Evolutionary conservation across 2,113 vertebrate genomes (phyloP).

Genomic region (Brienomyrus brachyistius): DNA sequence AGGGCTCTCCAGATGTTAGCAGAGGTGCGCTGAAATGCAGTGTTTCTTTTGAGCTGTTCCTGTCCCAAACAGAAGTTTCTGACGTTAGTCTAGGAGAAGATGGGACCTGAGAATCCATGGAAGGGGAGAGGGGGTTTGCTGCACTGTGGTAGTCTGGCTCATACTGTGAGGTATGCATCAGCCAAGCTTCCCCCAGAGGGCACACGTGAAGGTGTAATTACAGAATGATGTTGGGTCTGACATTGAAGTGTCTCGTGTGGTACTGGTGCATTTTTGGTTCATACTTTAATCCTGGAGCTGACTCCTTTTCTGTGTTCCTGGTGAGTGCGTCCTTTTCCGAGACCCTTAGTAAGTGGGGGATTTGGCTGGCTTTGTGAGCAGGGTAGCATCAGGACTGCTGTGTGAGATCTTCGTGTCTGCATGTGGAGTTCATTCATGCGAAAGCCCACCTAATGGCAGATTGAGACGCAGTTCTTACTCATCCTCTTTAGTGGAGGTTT

Average conservation of each 20-base stretch:
- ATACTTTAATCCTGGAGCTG: neutral
- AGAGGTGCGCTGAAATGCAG: neutral
- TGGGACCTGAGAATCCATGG: neutral
- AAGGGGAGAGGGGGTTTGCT: neutral
- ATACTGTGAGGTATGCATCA: neutral
- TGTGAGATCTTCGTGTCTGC: neutral
- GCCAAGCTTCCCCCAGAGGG: no score
- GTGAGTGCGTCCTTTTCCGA: neutral
- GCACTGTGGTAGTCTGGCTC: neutral
- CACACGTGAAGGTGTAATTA: neutral
- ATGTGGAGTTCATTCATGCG: neutral
- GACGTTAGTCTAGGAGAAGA: neutral
- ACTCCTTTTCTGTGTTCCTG: neutral
- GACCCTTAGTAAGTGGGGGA: neutral
- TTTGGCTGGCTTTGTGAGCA: neutral
- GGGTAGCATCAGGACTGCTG: neutral
- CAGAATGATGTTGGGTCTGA: neutral
- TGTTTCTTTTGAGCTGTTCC: neutral
- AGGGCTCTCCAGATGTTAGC: neutral
- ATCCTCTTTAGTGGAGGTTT: neutral
- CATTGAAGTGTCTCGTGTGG: neutral
- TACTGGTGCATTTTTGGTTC: neutral
- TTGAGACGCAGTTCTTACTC: neutral
- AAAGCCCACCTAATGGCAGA: neutral
- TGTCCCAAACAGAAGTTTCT: neutral